Percentiles rank a stretch among this genome's conserved stretches.
Conservation (phyloP, 2,888 invertebrate genomes). For the Cerastis leucographa region DNA sequence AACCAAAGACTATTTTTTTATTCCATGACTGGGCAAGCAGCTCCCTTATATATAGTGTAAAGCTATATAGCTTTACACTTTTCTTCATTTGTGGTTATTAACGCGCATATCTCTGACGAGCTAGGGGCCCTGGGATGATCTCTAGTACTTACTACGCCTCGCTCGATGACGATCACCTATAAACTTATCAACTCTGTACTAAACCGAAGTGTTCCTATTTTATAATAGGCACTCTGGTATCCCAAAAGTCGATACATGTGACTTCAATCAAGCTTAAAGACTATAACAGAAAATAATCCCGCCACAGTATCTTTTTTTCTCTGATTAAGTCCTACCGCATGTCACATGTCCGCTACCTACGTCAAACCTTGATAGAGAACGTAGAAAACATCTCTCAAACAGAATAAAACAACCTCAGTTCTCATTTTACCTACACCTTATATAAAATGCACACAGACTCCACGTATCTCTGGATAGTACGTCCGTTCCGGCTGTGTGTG, state of each 20-base stretch:
- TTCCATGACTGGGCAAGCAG: too few species aligned
- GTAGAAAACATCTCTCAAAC: slow-evolving; percentile 45
- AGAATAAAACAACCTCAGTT: slow-evolving; percentile 52
- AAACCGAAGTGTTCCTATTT: background rate
- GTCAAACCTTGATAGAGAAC: slow-evolving; percentile 39
- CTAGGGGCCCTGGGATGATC: background rate
- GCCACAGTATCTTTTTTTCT: background rate
- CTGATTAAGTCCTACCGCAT: slow-evolving; percentile 40
- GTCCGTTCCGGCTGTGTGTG: slow-evolving; percentile 33
- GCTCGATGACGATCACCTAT: background rate
- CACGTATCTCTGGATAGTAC: slow-evolving; percentile 30
- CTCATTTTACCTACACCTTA: slow-evolving; percentile 56
- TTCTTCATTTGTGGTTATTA: background rate
- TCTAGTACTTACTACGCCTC: background rate
- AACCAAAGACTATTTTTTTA: background rate
- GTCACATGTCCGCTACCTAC: slow-evolving; percentile 31
- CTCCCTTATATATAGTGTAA: background rate
- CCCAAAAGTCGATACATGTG: slow-evolving; percentile 19
- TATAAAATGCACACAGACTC: slow-evolving; percentile 59
- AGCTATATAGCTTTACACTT: background rate
- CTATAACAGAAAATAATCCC: slow-evolving; percentile 11
- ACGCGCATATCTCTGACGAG: background rate
- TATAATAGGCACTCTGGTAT: background rate
- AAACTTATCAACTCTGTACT: background rate
- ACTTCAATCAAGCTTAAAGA: slow-evolving; percentile 36